phyloP scores from a whole-genome alignment of 2,797 vertebrate species.

The Nyctibius grandis region DNA sequence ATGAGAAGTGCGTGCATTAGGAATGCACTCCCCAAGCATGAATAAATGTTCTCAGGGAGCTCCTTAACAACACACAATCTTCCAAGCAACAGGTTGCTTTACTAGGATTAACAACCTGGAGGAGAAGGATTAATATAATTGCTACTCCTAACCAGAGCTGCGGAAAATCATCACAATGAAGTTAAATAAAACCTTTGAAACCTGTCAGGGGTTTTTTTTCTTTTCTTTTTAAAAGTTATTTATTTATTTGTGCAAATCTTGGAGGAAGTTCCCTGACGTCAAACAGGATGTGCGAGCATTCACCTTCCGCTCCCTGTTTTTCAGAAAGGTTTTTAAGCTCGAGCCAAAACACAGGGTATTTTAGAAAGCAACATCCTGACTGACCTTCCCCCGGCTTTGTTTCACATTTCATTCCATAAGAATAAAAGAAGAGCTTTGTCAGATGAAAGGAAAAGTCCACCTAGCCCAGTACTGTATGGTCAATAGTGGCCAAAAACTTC shows the following conservation, averaged over 20 bases:
- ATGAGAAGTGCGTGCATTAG: background rate
- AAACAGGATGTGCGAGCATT: background rate
- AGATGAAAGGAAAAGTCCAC: background rate
- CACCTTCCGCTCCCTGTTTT: background rate
- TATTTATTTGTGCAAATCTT: background rate
- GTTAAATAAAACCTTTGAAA: constrained; percentile 6
- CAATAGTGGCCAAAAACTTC: background rate
- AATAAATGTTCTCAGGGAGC: constrained; percentile 32
- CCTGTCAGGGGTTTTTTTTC: background rate
- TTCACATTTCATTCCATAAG: background rate
- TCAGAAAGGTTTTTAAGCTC: background rate
- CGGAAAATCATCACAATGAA: constrained; percentile 1
- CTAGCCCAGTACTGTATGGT: background rate
- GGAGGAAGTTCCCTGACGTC: background rate
- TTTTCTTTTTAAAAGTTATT: background rate
- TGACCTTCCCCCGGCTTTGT: background rate
- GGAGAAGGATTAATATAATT: constrained; percentile 52
- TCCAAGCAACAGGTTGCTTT: constrained; percentile 48
- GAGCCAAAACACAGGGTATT: background rate
- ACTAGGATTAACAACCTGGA: constrained; percentile 41
- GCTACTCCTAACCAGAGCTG: constrained; percentile 9
- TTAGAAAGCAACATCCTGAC: background rate
- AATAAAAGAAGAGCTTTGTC: background rate
- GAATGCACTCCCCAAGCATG: constrained; percentile 6
- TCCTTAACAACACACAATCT: constrained; percentile 31